These are phyloP conservation scores for Bambusicola thoracicus DNA, from an alignment of 2,113 vertebrate genomes.

Conservation along the genomic window DNA sequence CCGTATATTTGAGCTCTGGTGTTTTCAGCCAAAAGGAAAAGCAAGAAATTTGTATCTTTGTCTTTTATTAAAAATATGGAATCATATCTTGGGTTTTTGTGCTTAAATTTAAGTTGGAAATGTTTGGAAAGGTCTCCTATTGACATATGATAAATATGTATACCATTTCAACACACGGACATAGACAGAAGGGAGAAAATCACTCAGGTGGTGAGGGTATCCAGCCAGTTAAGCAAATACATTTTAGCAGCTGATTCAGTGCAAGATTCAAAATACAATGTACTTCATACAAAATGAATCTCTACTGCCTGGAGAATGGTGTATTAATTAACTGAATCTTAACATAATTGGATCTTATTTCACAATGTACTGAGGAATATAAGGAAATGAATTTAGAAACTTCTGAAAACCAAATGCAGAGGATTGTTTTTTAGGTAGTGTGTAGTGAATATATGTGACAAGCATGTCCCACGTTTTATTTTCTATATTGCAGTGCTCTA, in stretches of 20 bases:
- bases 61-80: neutral
- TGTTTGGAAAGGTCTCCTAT: neutral
- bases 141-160: rapidly evolving
- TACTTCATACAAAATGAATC: neutral
- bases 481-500: neutral
- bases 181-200: neutral
- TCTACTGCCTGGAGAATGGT: neutral
- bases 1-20: neutral
- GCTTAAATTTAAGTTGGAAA: neutral
- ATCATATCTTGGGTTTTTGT: neutral
- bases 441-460: neutral
- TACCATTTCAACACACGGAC: neutral
- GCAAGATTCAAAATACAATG: constrained; percentile 66
- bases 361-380: neutral
- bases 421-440: neutral
- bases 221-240: neutral
- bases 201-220: neutral
- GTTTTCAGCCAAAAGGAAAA: neutral
- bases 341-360: neutral
- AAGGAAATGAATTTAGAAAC: neutral
- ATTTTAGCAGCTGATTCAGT: constrained; percentile 61
- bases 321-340: neutral
- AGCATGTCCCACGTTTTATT: neutral
- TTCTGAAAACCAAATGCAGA: neutral
- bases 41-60: neutral